Evolutionary conservation across 1,140 invertebrate genomes (phyloP), one percentile per base, ranked within the genome.

Genomic region (Bombyx mandarina): DNA sequence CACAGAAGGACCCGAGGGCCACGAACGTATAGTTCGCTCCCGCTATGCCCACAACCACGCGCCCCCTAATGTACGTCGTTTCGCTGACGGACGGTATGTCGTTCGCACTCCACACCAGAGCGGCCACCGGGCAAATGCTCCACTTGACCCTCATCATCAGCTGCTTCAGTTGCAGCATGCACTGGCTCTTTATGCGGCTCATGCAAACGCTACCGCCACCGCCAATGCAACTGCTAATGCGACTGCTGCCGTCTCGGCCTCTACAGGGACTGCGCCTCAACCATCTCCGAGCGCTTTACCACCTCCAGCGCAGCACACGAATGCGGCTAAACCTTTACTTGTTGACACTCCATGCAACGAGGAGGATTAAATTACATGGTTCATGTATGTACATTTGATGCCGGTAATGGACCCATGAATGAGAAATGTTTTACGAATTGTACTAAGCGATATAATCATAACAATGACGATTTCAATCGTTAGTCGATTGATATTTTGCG

Each of bases 61-160:
- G 26, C 83, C 83, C 48, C 83, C 83, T 2, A 86, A 86, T 63
- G 83, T 86, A 55, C 81, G 83, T 8, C 83, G 83, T 26, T 86
- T 86, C 55, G 83, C 83, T 1, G 83, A 86, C 60, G 83, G 83
- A 4, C 79, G 83, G n/a, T 86, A 86, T 57, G 83, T 86, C 51
- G 83, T 86, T 43, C 81, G 83, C 61, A 86, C 83, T 44, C 83
- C 83, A 53, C 83, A 86, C 56, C 83, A 86, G 71, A 81, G 79
- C 58, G 83, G 83, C 0, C 83, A 86, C 58, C 81, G 83, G 45
- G 80, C 83, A 12, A 80, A 79, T 22, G 83, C 83, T 26, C 80
- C 83, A 1, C 69, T 84, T 10, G 81, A 84, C 50, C 81, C 83
- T 18, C 83, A 86, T 63, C 79, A 84, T 48, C 83, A 86, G 71